Evolutionary conservation across 2,113 vertebrate genomes (phyloP).

Genomic region (Speoplatyrhinus poulsoni): DNA sequence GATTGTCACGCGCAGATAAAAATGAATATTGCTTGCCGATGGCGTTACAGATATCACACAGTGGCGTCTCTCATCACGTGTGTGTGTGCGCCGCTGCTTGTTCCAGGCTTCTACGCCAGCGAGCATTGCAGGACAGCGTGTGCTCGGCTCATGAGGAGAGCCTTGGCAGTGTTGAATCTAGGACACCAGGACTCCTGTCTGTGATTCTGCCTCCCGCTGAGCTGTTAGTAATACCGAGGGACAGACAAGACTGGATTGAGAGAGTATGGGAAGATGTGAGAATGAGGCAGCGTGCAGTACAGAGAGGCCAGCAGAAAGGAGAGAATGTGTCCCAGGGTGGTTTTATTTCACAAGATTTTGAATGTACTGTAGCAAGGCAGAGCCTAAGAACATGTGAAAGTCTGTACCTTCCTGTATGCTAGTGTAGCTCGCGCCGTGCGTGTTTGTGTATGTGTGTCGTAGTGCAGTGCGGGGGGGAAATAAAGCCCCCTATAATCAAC

Average conservation of each 20-base stretch:
- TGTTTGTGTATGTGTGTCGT: constrained; percentile 7
- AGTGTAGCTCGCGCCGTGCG: constrained; percentile 11
- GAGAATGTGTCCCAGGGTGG: constrained; percentile 59
- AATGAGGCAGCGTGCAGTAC: constrained; percentile 26
- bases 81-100: constrained; percentile 20
- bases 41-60: constrained; percentile 44
- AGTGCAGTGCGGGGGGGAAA: constrained; percentile 33
- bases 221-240: constrained; percentile 67
- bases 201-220: constrained; percentile 67
- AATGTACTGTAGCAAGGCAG: constrained; percentile 37
- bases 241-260: constrained; percentile 62
- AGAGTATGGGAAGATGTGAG: constrained; percentile 37
- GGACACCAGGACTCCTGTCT: constrained; percentile 68
- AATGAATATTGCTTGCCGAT: constrained; percentile 42
- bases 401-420: constrained; percentile 39
- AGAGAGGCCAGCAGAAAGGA: constrained; percentile 54
- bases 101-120: constrained; percentile 36
- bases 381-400: constrained; percentile 53
- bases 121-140: constrained; percentile 47
- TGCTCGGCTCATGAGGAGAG: constrained; percentile 36
- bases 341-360: constrained; percentile 57
- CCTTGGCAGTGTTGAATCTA: constrained; percentile 61
- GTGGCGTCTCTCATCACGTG: constrained; percentile 17
- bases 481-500: constrained; percentile 69
- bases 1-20: constrained; percentile 44